Evolutionary conservation across 1,140 invertebrate genomes (phyloP).

Genomic region (Bactericera cockerelli): DNA sequence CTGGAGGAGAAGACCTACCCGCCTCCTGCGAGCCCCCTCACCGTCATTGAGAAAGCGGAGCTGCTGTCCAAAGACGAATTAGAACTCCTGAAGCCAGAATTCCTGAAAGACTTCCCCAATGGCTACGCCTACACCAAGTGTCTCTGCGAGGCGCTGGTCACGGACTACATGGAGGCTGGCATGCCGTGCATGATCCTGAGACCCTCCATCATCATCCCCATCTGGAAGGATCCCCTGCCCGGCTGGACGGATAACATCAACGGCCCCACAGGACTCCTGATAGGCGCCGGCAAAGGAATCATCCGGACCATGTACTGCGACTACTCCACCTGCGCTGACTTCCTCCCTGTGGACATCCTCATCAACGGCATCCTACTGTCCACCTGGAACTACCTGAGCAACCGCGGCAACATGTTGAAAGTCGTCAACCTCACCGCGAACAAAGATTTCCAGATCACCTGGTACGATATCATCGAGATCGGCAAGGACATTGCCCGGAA

Average conservation of each 20-base stretch:
- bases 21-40: slow-evolving; percentile 43
- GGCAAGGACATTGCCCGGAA: slow-evolving; percentile 44
- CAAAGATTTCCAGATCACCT: slow-evolving; percentile 39
- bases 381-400: slow-evolving; percentile 14
- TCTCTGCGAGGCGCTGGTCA: background rate
- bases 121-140: slow-evolving; percentile 1
- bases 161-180: background rate
- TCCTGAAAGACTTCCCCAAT: background rate
- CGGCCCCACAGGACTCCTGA: slow-evolving; percentile 60
- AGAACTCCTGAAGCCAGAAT: slow-evolving; percentile 1
- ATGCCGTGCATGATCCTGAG: slow-evolving; percentile 4
- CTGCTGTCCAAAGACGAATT: background rate
- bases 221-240: slow-evolving; percentile 42
- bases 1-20: slow-evolving; percentile 50
- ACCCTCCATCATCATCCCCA: slow-evolving; percentile 24
- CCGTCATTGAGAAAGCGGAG: slow-evolving; percentile 35
- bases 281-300: slow-evolving; percentile 67
- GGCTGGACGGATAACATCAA: slow-evolving; percentile 92
- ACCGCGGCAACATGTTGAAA: background rate
- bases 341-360: slow-evolving; percentile 73
- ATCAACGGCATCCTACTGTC: slow-evolving; percentile 41
- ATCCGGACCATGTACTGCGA: slow-evolving; percentile 70
- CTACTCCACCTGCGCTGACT: slow-evolving; percentile 53
- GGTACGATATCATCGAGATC: slow-evolving; percentile 61
- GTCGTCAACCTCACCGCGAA: background rate